phyloP scores from a whole-genome alignment of 2,888 invertebrate genomes.

The Papilio gigon region DNA sequence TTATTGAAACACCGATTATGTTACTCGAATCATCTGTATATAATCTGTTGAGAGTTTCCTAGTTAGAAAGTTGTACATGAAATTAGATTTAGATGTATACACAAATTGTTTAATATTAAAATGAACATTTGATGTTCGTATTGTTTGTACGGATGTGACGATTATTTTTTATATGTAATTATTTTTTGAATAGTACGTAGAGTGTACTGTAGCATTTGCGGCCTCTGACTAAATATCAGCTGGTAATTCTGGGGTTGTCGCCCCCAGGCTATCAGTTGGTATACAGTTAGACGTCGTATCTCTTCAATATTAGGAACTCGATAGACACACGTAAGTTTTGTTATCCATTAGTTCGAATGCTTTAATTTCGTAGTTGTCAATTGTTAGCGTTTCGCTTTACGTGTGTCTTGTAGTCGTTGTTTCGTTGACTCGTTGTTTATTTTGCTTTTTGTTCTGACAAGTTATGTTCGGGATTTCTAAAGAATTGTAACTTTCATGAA shows the following conservation, averaged over 20 bases:
- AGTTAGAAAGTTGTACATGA: not conserved
- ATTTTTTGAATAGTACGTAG: conserved; percentile 33
- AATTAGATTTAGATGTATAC: too few relatives aligned
- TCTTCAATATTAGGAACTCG: conserved; percentile 49
- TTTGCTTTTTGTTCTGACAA: conserved; percentile 21
- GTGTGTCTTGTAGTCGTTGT: conserved; percentile 50
- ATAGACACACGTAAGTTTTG: conserved; percentile 69
- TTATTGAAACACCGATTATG: not conserved
- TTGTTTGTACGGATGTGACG: too few relatives aligned
- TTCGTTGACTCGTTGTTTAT: conserved; percentile 20
- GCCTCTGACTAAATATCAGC: conserved; percentile 94
- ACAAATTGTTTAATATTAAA: too few relatives aligned
- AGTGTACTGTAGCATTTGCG: conserved; percentile 44
- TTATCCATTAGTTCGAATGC: conserved; percentile 44
- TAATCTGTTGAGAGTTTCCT: not conserved
- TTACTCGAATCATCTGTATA: not conserved
- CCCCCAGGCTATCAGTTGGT: conserved; percentile 95
- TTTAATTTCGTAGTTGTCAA: conserved; percentile 46
- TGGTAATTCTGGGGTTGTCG: conserved; percentile 96
- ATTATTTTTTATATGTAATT: conserved; percentile 2
- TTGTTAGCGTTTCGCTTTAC: conserved; percentile 51
- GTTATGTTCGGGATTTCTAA: not conserved
- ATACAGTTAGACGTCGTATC: conserved; percentile 79
- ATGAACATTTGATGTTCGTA: too few relatives aligned
- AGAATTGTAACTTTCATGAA: not conserved